phyloP scores from a whole-genome alignment of 2,888 invertebrate genomes.

The Stenolophus ochropezus region DNA sequence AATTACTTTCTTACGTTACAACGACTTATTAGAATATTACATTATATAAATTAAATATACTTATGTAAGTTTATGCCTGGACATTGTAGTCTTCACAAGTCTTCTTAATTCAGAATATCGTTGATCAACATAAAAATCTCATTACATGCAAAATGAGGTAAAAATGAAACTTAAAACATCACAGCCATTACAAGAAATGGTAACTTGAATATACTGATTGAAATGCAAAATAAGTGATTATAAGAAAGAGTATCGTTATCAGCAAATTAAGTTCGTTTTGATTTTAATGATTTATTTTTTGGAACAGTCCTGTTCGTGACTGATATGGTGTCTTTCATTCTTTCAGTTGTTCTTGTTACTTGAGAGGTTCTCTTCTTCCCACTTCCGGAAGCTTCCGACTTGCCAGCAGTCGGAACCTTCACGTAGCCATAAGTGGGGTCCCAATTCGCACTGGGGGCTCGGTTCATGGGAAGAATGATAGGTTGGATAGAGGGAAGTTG shows the following conservation, averaged over 20 bases:
- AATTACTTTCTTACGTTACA: conserved; percentile 11
- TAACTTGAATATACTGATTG: conserved; percentile 27
- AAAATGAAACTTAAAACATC: conserved; percentile 36
- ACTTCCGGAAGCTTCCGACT: conserved; percentile 34
- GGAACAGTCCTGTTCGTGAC: conserved; percentile 29
- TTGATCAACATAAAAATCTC: conserved; percentile 17
- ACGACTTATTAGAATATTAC: not conserved
- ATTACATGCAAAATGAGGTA: conserved; percentile 34
- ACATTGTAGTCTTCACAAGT: conserved; percentile 24
- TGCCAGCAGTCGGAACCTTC: conserved; percentile 50
- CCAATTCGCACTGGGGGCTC: conserved; percentile 17
- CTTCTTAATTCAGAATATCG: conserved; percentile 50
- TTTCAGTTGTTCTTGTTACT: conserved; percentile 47
- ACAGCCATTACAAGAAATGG: conserved; percentile 27
- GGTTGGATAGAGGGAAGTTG: conserved; percentile 47
- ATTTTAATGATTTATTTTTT: conserved; percentile 37
- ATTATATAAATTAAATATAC: conserved; percentile 44
- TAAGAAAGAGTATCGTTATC: conserved; percentile 33
- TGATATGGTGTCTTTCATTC: conserved; percentile 35
- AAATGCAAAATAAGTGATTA: conserved; percentile 57
- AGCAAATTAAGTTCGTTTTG: conserved; percentile 49
- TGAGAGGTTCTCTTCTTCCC: conserved; percentile 42
- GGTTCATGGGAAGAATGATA: conserved; percentile 36
- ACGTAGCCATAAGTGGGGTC: conserved; percentile 28
- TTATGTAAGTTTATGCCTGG: conserved; percentile 33